phyloP scores from a whole-genome alignment of 2,113 vertebrate genomes.

The Carassius carassius region DNA sequence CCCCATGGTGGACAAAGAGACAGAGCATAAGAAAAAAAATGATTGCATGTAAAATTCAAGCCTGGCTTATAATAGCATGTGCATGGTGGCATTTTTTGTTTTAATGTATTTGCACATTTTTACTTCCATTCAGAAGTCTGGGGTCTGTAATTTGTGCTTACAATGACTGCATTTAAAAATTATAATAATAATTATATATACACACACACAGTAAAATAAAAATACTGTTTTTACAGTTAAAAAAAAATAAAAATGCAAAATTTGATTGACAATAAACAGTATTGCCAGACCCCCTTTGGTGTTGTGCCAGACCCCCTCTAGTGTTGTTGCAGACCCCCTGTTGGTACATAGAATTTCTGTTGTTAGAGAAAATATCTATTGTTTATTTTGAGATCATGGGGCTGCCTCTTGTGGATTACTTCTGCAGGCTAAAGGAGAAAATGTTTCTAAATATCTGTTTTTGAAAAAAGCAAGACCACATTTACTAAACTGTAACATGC shows the following conservation, averaged over 20 bases:
- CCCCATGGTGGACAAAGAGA: neutral
- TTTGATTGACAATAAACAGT: neutral
- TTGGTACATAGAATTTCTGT: neutral
- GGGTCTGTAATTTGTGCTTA: neutral
- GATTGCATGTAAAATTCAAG: neutral
- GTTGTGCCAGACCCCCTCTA: neutral
- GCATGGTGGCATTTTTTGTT: neutral
- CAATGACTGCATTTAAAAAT: too few relatives aligned
- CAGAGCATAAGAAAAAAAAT: neutral
- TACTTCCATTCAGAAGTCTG: neutral
- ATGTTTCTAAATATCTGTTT: neutral
- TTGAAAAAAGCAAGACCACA: neutral
- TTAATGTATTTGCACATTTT: neutral
- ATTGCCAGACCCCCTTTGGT: neutral
- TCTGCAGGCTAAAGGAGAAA: neutral
- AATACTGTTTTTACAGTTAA: too few relatives aligned
- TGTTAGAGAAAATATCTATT: neutral
- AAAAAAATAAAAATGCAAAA: too few relatives aligned
- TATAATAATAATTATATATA: too few relatives aligned
- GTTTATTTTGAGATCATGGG: constrained; percentile 1
- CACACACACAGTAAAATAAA: too few relatives aligned
- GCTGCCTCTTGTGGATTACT: neutral
- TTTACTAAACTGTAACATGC: neutral
- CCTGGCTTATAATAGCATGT: neutral
- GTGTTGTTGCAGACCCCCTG: neutral